Conservation (phyloP, 2,113 vertebrate genomes). For the Hystrix brachyura region DNA sequence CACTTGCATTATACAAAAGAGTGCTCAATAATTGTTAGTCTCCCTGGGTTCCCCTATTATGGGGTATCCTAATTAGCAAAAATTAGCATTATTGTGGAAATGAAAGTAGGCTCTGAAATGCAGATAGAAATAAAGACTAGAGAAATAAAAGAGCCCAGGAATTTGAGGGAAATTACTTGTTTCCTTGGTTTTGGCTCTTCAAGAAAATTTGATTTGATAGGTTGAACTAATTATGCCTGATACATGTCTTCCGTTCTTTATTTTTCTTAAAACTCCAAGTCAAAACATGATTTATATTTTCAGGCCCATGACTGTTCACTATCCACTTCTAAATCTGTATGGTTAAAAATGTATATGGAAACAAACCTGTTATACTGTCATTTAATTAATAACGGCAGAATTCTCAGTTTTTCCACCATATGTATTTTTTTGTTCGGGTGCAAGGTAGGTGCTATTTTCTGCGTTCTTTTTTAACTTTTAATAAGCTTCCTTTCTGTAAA, state of each 20-base stretch:
- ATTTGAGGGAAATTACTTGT: neutral
- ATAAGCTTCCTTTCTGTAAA: conserved; percentile 74
- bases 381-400: conserved; percentile 76
- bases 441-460: conserved; percentile 74
- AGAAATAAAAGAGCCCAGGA: conserved; percentile 38
- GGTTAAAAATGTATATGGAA: conserved; percentile 74
- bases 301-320: conserved; percentile 45
- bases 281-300: conserved; percentile 73
- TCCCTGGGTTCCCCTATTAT: neutral
- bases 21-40: neutral
- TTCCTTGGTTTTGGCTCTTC: conserved; percentile 55
- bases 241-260: neutral
- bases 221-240: conserved; percentile 61
- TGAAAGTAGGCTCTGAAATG: conserved; percentile 49
- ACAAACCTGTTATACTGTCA: conserved; percentile 61
- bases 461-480: conserved; percentile 79
- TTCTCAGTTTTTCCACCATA: conserved; percentile 73
- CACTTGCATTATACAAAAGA: neutral
- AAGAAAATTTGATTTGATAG: conserved; percentile 15
- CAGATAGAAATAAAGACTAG: conserved; percentile 47
- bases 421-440: conserved; percentile 73
- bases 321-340: conserved; percentile 72
- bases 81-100: conserved; percentile 51
- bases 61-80: conserved; percentile 36
- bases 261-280: conserved; percentile 66